Evolutionary conservation across 1,140 invertebrate genomes (phyloP), one percentile per base, ranked within the genome.

Genomic region (Listronotus bonariensis): DNA sequence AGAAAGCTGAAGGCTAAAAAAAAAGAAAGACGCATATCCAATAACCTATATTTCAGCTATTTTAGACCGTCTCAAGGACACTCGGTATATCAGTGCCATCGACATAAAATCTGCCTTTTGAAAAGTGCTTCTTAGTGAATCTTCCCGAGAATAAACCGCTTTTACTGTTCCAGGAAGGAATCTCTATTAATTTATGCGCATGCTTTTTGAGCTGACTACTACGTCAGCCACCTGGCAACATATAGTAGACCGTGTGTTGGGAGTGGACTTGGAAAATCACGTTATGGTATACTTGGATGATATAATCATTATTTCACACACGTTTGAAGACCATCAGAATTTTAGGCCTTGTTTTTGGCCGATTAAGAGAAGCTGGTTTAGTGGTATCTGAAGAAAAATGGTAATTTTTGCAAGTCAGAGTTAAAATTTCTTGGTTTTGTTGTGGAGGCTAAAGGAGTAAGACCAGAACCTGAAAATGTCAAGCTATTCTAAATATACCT

Each of bases 201-300:
- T 70, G 48, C 62, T 73, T 8, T 76, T 75, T 59, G 75, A 74
- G 5, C 18, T 78, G 3, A 51, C 57, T 11, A 71, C 80, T 63
- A 73, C 76, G 3, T 73, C 79, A 7, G 73, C 74, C 0, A 79
- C 76, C 0, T 79, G 80, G 51, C 75, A 80, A 52, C 68, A 77
- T 6, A 10, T 67, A 15, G 57, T 72, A 31, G 68, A 70, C 48
- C 14, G 15, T 11, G 66, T 70, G 11, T 12, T 65, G 9, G 54
- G 20, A 65, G 69, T 0, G 69, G 74, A 9, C n/a, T 48, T 69
- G 34, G 63, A 69, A 40, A 36, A 48, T 1, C 32, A 53, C 12
- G 72, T 74, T 5, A 73, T 76, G 32, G 70, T 68, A 2, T 77
- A 75, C 34, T 34, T 75, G 18, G 61, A 68, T 36, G 67, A 66